Conservation (phyloP, 2,888 invertebrate species). For the Drosophila aldrichi region DNA sequence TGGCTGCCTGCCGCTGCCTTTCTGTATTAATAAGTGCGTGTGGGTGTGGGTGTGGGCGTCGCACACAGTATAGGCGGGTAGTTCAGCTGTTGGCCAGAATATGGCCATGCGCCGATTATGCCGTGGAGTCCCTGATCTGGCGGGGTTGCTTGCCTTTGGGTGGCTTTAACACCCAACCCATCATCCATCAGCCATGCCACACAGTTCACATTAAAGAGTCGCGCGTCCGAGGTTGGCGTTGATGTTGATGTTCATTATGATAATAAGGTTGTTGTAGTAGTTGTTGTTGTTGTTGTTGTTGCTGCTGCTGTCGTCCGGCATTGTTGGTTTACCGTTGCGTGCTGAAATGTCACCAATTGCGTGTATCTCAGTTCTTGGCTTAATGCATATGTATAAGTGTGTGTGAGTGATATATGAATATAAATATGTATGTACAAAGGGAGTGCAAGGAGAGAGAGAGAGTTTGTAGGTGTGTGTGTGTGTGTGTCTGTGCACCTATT, state of each 20-base stretch:
- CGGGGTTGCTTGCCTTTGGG: constrained; percentile 6
- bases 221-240: constrained; percentile 44
- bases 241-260: constrained; percentile 72
- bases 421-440: constrained; percentile 4
- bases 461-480: background rate
- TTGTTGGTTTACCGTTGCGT: constrained; percentile 72
- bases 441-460: background rate
- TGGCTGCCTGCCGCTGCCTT: constrained; percentile 37
- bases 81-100: constrained; percentile 25
- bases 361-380: constrained; percentile 53
- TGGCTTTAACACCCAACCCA: constrained; percentile 9
- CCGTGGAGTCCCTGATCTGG: constrained; percentile 28
- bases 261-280: constrained; percentile 63
- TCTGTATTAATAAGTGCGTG: constrained; percentile 61
- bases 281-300: constrained; percentile 48
- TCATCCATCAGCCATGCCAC: constrained; percentile 13
- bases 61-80: background rate
- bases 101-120: constrained; percentile 60
- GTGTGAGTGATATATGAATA: constrained; percentile 21
- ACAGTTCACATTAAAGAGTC: constrained; percentile 56
- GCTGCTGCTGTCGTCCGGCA: constrained; percentile 37
- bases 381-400: constrained; percentile 19
- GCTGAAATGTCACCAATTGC: constrained; percentile 78
- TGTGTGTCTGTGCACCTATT: constrained; percentile 39
- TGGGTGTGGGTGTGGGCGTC: too few relatives aligned